Percentiles rank a stretch among this genome's conserved stretches.
These are phyloP conservation scores for Papilio polytes DNA, from an alignment of 1,140 invertebrate genomes.

Conservation along the genomic window DNA sequence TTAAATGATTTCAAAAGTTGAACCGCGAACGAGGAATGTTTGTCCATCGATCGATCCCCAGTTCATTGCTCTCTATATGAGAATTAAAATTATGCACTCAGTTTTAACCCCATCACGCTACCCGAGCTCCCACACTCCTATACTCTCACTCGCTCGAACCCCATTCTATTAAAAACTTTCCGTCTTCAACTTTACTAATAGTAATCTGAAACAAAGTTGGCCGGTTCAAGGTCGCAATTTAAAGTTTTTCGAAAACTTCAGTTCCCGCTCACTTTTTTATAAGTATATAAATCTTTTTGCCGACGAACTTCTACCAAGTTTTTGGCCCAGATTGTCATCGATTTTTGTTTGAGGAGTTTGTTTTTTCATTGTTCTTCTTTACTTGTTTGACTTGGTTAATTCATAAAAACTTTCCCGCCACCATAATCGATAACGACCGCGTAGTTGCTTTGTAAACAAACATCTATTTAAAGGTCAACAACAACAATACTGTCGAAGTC, in stretches of 20 bases:
- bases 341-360: conserved; percentile 84
- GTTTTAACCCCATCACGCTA: conserved; percentile 57
- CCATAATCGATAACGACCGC: conserved; percentile 74
- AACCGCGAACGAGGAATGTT: conserved; percentile 49
- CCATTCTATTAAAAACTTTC: conserved; percentile 81
- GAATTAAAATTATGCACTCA: conserved; percentile 42
- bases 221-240: conserved; percentile 85
- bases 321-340: conserved; percentile 84
- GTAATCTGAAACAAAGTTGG: conserved; percentile 83
- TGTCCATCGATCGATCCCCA: conserved; percentile 58
- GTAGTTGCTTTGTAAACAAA: conserved; percentile 69
- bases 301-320: conserved; percentile 80
- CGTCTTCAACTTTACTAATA: conserved; percentile 81
- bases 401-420: conserved; percentile 82
- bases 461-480: conserved; percentile 45
- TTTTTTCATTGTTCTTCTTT: conserved; percentile 84
- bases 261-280: conserved; percentile 81
- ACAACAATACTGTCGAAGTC: conserved; percentile 39
- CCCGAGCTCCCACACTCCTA: conserved; percentile 42
- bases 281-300: conserved; percentile 84
- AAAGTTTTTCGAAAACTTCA: conserved; percentile 84
- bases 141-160: conserved; percentile 61
- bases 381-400: conserved; percentile 83
- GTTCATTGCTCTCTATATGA: conserved; percentile 61
- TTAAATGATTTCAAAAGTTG: conserved; percentile 71